phyloP scores from a whole-genome alignment of 2,797 vertebrate genomes.

The Acipenser ruthenus region DNA sequence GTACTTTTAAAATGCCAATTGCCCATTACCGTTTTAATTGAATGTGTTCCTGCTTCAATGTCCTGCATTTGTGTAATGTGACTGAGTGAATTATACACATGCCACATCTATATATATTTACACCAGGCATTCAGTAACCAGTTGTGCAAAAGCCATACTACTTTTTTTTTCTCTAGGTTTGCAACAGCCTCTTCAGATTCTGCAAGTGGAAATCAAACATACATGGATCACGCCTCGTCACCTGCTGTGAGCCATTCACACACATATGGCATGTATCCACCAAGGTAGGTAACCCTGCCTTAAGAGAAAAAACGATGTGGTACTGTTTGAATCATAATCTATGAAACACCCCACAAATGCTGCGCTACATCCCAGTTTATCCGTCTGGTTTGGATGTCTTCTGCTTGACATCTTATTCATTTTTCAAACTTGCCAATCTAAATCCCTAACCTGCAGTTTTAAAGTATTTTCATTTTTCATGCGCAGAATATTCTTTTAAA shows the following conservation, averaged over 20 bases:
- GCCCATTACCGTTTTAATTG: constrained; percentile 42
- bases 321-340: not conserved
- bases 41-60: not conserved
- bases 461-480: no score
- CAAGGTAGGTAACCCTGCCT: constrained; percentile 65
- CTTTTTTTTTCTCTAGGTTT: constrained; percentile 56
- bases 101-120: not conserved
- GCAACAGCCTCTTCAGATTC: constrained; percentile 69
- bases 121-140: not conserved
- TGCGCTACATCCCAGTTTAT: not conserved
- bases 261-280: constrained; percentile 71
- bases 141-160: not conserved
- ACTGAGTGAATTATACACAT: not conserved
- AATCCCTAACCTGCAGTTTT: no score
- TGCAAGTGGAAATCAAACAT: constrained; percentile 51
- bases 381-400: not conserved
- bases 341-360: not conserved
- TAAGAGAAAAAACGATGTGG: no score
- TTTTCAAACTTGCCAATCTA: no score
- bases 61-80: not conserved
- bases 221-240: constrained; percentile 85
- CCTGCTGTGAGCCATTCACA: constrained; percentile 72
- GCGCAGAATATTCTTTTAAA: no score
- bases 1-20: constrained; percentile 42
- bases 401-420: not conserved